Conservation (phyloP, 1,140 invertebrate genomes). For the Atta colombica region DNA sequence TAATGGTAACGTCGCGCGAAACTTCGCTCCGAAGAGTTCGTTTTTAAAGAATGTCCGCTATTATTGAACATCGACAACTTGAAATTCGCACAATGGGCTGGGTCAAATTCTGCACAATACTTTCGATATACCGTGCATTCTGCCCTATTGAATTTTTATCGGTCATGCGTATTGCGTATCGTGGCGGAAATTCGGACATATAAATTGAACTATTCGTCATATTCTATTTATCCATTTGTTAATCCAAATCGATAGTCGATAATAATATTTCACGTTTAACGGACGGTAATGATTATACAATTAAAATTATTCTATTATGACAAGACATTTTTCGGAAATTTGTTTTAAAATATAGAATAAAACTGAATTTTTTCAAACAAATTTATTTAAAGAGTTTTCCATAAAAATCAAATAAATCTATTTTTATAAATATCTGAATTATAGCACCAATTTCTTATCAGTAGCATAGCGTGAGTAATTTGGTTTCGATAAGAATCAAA, state of each 20-base stretch:
- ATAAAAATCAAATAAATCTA: too few species aligned
- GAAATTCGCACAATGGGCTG: conserved; percentile 41
- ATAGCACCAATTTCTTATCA: too few species aligned
- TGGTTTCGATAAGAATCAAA: background rate
- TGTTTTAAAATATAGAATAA: background rate
- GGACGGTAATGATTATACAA: background rate
- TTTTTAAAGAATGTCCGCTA: conserved; percentile 49
- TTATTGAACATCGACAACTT: conserved; percentile 53
- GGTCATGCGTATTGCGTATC: background rate
- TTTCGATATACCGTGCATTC: conserved; percentile 28
- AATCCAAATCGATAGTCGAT: conserved; percentile 1
- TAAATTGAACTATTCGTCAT: conserved; percentile 8
- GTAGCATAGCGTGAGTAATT: too few species aligned
- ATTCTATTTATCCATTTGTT: conserved; percentile 6
- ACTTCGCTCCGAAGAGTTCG: conserved; percentile 12
- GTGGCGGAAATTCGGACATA: background rate
- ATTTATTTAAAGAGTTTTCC: too few species aligned
- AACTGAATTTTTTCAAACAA: too few species aligned
- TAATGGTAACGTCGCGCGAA: conserved; percentile 44
- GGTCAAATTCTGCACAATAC: conserved; percentile 53
- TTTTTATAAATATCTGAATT: too few species aligned
- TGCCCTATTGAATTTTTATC: conserved; percentile 44
- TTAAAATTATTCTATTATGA: background rate
- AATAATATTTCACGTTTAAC: background rate
- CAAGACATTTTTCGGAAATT: background rate